Conservation (phyloP, 2,113 vertebrate species). For the Toxotes jaculatrix region DNA sequence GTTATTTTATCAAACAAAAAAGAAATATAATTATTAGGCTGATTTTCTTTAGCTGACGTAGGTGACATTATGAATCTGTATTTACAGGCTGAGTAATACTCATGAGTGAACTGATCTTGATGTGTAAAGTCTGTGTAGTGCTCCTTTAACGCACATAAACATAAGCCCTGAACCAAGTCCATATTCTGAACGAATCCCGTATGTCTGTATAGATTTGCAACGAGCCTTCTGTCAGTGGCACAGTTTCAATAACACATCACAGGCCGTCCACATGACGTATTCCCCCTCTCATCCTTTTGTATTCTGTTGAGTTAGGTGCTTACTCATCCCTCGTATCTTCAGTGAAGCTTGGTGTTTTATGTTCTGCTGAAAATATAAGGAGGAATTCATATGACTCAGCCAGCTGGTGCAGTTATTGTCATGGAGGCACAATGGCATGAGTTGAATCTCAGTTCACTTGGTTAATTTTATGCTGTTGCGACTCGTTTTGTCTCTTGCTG, state of each 20-base stretch:
- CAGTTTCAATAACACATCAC: slow-evolving; percentile 38
- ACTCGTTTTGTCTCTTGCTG: slow-evolving; percentile 25
- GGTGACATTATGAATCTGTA: background rate
- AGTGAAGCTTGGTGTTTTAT: slow-evolving; percentile 47
- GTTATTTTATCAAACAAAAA: background rate
- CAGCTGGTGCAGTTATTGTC: slow-evolving; percentile 63
- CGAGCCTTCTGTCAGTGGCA: slow-evolving; percentile 48
- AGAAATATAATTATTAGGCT: background rate
- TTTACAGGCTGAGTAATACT: too few relatives aligned
- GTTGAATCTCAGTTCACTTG: slow-evolving; percentile 59
- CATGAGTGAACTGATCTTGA: background rate
- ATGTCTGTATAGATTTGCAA: slow-evolving; percentile 50
- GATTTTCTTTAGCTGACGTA: background rate
- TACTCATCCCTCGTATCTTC: slow-evolving; percentile 58
- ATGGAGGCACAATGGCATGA: slow-evolving; percentile 44
- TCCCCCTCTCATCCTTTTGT: slow-evolving; percentile 43
- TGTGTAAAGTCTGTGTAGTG: background rate
- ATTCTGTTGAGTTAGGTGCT: slow-evolving; percentile 49
- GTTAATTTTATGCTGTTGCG: slow-evolving; percentile 50
- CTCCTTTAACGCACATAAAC: background rate
- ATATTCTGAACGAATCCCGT: background rate
- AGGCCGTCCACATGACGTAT: slow-evolving; percentile 37
- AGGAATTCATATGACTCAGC: slow-evolving; percentile 48
- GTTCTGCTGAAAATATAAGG: slow-evolving; percentile 51
- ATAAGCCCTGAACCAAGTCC: background rate